A percentile compares a stretch with the other conserved stretches of the same genome.
Conservation (phyloP, 2,113 vertebrate species). For the Tyrannus savana region DNA sequence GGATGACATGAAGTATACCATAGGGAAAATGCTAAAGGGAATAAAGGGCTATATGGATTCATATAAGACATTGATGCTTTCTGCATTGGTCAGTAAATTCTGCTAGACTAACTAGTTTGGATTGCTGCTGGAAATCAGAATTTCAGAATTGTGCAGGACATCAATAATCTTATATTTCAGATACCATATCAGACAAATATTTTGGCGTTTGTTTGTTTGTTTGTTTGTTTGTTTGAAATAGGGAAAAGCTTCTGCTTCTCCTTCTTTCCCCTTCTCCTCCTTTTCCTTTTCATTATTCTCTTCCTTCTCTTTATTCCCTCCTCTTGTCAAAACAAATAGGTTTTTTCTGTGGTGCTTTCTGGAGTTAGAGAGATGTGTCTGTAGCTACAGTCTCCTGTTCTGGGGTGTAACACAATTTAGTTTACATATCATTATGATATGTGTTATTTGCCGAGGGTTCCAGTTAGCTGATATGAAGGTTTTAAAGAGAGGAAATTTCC, state of each 20-base stretch:
- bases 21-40: not conserved
- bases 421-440: not conserved
- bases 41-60: not conserved
- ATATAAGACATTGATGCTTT: not conserved
- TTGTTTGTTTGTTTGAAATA: not conserved
- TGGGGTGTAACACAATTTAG: not conserved
- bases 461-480: not conserved
- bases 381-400: not conserved
- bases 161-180: not conserved
- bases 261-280: too few relatives aligned
- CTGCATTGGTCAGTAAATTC: not conserved
- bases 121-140: not conserved
- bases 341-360: not conserved
- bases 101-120: not conserved
- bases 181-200: not conserved
- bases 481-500: constrained; percentile 11
- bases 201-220: not conserved
- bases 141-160: not conserved
- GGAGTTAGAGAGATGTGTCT: not conserved
- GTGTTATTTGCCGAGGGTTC: not conserved
- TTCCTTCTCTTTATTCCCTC: not conserved
- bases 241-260: not conserved
- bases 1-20: not conserved
- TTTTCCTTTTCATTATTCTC: not conserved
- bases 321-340: not conserved